phyloP scores from a whole-genome alignment of 2,797 vertebrate species.

The Periophthalmus magnuspinnatus region DNA sequence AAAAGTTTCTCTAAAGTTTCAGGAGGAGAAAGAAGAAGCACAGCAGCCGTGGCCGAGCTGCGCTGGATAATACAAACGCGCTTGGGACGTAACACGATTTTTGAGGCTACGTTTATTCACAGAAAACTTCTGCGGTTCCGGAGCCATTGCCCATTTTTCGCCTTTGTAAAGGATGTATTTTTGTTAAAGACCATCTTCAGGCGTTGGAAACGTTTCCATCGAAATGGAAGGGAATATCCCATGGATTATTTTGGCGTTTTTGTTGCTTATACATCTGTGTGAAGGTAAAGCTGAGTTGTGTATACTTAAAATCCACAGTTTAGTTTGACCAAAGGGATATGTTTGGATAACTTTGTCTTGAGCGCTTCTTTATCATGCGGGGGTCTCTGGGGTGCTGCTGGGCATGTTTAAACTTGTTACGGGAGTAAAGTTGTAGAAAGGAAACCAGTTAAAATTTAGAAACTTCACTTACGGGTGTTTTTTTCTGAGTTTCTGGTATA shows the following conservation, averaged over 20 bases:
- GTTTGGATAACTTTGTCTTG: conserved; percentile 29
- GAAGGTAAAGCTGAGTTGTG: conserved; percentile 66
- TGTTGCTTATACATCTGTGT: conserved; percentile 66
- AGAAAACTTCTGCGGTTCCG: conserved; percentile 54
- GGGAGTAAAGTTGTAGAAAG: neutral
- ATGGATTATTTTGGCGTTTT: conserved; percentile 80
- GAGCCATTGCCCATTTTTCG: conserved; percentile 66
- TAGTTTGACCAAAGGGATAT: conserved; percentile 25
- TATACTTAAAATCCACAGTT: neutral
- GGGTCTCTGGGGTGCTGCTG: neutral
- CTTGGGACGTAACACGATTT: conserved; percentile 59
- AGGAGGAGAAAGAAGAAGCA: conserved; percentile 70
- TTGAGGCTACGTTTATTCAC: conserved; percentile 64
- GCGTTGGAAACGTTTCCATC: conserved; percentile 77
- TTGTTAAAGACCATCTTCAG: conserved; percentile 69
- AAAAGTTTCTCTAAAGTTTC: conserved; percentile 79
- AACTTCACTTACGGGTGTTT: neutral
- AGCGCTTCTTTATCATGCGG: conserved; percentile 2
- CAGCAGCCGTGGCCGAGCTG: conserved; percentile 74
- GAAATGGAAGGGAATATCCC: conserved; percentile 83
- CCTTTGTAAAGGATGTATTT: conserved; percentile 83
- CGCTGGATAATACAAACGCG: conserved; percentile 66
- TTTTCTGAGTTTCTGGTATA: neutral
- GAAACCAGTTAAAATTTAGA: neutral
- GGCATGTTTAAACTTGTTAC: neutral